A percentile compares a stretch with the other conserved stretches of the same genome.
phyloP scores from a whole-genome alignment of 2,113 vertebrate genomes.

The Megaceryle maxima region DNA sequence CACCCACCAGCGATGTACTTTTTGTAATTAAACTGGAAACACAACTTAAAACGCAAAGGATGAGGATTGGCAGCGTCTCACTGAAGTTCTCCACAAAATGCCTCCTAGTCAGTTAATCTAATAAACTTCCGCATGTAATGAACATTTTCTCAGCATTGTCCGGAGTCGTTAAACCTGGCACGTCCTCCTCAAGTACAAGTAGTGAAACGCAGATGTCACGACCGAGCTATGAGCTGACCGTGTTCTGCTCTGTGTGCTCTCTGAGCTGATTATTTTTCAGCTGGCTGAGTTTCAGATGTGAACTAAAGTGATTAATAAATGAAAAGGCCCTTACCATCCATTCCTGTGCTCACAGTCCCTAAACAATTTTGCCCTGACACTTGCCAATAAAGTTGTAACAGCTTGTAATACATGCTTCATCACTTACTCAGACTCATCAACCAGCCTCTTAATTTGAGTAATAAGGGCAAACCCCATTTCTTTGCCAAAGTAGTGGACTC shows the following conservation, averaged over 20 bases:
- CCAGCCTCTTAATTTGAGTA: neutral
- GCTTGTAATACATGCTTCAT: neutral
- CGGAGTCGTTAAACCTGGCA: neutral
- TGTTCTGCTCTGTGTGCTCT: neutral
- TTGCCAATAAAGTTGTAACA: neutral
- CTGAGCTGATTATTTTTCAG: constrained; percentile 12
- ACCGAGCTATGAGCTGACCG: neutral
- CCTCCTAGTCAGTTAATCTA: neutral
- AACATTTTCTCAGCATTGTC: neutral
- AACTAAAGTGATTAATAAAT: constrained; percentile 19
- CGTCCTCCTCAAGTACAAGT: neutral
- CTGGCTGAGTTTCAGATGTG: constrained; percentile 3
- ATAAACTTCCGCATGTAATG: neutral
- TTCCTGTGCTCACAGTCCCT: neutral
- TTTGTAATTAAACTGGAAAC: neutral
- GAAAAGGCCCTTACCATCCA: constrained; percentile 10
- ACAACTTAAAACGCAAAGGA: neutral
- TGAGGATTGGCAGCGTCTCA: neutral
- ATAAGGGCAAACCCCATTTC: neutral
- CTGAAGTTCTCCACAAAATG: neutral
- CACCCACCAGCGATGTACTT: neutral
- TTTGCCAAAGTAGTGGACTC: neutral
- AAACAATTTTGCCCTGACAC: neutral
- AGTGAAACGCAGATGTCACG: neutral
- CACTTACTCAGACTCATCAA: neutral